Conservation (phyloP, 2,888 invertebrate genomes). For the Saturnia pavonia region DNA sequence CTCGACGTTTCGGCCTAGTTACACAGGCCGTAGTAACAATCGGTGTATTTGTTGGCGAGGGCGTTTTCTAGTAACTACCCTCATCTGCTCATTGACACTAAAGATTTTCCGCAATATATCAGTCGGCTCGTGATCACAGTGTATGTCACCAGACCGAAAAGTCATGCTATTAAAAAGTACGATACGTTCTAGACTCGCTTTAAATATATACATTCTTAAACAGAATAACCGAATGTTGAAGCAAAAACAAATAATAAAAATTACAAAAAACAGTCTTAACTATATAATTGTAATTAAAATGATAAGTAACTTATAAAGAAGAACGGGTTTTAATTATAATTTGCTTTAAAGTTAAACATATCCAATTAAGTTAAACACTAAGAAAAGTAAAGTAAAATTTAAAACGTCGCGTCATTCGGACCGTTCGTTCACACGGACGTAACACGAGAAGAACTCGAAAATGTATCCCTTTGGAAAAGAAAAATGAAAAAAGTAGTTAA, state of each 20-base stretch:
- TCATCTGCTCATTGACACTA: too few relatives aligned
- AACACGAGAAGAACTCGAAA: slow-evolving; percentile 16
- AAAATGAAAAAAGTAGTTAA: slow-evolving; percentile 32
- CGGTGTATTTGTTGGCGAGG: too few relatives aligned
- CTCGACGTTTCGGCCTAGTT: too few relatives aligned
- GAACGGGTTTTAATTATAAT: slow-evolving; percentile 1
- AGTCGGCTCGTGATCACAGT: too few relatives aligned
- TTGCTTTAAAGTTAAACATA: background rate
- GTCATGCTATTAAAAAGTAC: too few relatives aligned
- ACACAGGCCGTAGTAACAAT: too few relatives aligned
- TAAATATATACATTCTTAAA: too few relatives aligned
- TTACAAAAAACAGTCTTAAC: background rate
- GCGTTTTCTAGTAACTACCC: too few relatives aligned
- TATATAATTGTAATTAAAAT: background rate
- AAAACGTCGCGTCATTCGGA: slow-evolving; percentile 8
- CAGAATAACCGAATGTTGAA: too few relatives aligned
- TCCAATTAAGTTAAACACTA: slow-evolving; percentile 11
- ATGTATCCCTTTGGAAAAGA: slow-evolving; percentile 25
- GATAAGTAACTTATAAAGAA: background rate
- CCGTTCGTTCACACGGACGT: slow-evolving; percentile 6
- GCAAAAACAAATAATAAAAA: background rate
- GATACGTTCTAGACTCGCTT: too few relatives aligned
- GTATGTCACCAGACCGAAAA: too few relatives aligned
- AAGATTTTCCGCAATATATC: too few relatives aligned
- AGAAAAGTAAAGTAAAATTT: slow-evolving; percentile 15